Conservation (phyloP, 2,888 invertebrate species). For the Copidosoma aretas region DNA sequence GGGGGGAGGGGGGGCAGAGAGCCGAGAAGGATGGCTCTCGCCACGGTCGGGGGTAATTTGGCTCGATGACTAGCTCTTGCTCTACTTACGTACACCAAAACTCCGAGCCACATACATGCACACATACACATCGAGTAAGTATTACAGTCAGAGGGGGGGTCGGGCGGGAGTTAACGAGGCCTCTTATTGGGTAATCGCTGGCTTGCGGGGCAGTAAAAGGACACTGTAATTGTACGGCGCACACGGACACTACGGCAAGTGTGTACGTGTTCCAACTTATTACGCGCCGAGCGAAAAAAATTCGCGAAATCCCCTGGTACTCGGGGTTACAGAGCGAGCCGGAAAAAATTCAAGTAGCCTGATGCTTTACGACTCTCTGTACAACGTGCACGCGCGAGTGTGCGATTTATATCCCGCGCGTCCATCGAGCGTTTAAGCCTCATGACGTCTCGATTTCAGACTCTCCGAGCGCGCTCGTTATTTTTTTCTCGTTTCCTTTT, state of each 20-base stretch:
- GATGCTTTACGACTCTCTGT: no score
- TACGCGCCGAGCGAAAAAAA: background rate
- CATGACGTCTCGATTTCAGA: no score
- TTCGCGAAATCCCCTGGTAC: no score
- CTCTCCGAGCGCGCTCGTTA: no score
- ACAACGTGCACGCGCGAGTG: no score
- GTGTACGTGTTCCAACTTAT: background rate
- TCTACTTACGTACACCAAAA: no score
- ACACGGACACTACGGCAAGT: background rate
- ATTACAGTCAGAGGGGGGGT: background rate
- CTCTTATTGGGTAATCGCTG: slow-evolving; percentile 30
- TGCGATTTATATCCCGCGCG: no score
- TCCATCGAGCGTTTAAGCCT: no score
- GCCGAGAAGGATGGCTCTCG: background rate
- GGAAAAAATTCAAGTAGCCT: background rate
- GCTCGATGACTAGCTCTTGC: slow-evolving; percentile 9
- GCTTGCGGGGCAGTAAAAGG: slow-evolving; percentile 42
- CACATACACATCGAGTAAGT: background rate
- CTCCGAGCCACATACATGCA: no score
- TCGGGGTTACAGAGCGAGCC: background rate
- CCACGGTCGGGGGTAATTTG: slow-evolving; percentile 5
- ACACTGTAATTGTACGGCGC: slow-evolving; percentile 30
- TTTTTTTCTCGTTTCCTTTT: no score
- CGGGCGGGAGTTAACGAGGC: slow-evolving; percentile 17
- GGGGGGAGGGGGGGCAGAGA: no score